Evolutionary conservation across 2,888 invertebrate genomes (phyloP), one percentile per base, ranked within the genome.

Genomic region (Trissoscelio sp.): DNA sequence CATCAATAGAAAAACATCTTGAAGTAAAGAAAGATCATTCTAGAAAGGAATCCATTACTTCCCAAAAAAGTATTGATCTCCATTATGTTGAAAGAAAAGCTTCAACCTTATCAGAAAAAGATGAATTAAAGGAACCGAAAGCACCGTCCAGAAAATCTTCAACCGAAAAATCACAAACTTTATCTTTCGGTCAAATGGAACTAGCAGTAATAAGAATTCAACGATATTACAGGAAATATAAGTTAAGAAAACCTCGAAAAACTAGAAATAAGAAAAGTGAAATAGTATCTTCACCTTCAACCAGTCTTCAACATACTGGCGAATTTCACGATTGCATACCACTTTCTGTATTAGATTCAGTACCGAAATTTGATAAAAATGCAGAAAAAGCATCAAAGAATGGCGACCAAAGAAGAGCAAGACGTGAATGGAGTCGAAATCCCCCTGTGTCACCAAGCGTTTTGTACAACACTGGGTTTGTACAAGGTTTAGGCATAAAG

Each of bases 311-410:
- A 66, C 90, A 91, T 22, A 90, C 91, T 2, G 90, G 92, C n/a
- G 92, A 92, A 86, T 92, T 91, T 83, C 91, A 92, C 70, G 92
- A 92, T 81, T 89, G 90, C 69, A 84, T 91, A 7, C 88, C 90
- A 1, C 83, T 91, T 46, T 88, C 90, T 1, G 74, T 88, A 6
- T 75, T 87, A 44, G 84, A 88, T 14, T 18, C 60, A 0, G 7
- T 79, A 31, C 69, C 51, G 31, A 62, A 53, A 51, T n/a, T 55
- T 12, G 24, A 53, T n/a, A n/a, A 64, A 14, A 46, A 42, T 24
- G 2, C 5, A 24, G 11, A 46, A 31, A 37, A 31, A 39, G 7
- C 31, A 16, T 20, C 7, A 12, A 34, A 39, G 53, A 42, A 31
- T 70, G 42, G 37, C 3, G 69, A 78, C 16, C 39, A 67, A 0